phyloP scores from a whole-genome alignment of 2,888 invertebrate species.

The Noctuana brunneofusca region DNA sequence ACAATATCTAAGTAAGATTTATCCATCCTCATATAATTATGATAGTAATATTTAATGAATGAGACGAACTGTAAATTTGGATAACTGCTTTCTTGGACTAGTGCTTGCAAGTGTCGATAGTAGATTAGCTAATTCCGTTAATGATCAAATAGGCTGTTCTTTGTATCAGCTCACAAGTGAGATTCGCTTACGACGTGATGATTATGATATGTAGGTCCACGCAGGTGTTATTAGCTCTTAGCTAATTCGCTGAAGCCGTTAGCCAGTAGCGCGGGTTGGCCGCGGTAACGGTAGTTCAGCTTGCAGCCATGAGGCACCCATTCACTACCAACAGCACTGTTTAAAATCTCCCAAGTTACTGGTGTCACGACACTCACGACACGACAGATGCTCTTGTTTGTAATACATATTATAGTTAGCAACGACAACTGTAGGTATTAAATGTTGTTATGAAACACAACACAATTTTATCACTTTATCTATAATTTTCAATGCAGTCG shows the following conservation, averaged over 20 bases:
- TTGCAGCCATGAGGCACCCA: slow-evolving; percentile 11
- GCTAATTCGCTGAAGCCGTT: slow-evolving; percentile 32
- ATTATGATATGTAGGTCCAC: slow-evolving; percentile 22
- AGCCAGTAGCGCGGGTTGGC: neutral
- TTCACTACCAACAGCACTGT: slow-evolving; percentile 14
- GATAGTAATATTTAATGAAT: too few species aligned
- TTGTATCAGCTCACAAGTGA: neutral
- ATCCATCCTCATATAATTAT: too few species aligned
- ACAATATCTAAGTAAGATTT: too few species aligned
- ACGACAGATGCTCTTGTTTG: slow-evolving; percentile 1
- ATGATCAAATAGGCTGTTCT: neutral
- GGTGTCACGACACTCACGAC: neutral
- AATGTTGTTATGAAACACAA: neutral
- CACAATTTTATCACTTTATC: neutral
- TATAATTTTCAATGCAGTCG: neutral
- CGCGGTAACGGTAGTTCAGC: slow-evolving; percentile 27
- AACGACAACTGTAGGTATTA: neutral
- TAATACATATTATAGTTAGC: neutral
- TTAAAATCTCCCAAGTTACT: slow-evolving; percentile 13
- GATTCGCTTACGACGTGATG: slow-evolving; percentile 6
- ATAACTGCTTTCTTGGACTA: too few species aligned
- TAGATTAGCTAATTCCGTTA: neutral
- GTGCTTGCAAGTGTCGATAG: neutral
- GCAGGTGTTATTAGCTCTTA: slow-evolving; percentile 21
- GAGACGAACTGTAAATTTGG: too few species aligned